A percentile compares a stretch with the other conserved stretches of the same genome.
Conservation (phyloP, 1,140 invertebrate genomes). For the Drosophila aff. region DNA sequence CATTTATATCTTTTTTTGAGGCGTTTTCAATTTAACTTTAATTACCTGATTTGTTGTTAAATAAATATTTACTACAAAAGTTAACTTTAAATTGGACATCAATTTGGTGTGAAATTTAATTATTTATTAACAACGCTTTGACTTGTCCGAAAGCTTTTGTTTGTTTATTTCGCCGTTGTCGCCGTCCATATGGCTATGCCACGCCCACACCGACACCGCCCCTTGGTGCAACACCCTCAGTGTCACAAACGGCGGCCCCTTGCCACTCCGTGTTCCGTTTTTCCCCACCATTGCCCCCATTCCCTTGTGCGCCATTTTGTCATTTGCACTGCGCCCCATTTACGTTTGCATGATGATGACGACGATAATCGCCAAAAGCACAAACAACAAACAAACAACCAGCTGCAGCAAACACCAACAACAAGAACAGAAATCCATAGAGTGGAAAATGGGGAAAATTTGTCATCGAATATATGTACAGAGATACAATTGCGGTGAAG, state of each 20-base stretch:
- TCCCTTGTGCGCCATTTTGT: conserved; percentile 33
- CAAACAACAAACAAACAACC: conserved; percentile 23
- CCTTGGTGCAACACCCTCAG: conserved; percentile 7
- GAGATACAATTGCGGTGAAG: not conserved
- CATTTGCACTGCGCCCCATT: conserved; percentile 23
- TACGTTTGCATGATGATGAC: conserved; percentile 28
- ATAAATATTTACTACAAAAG: not conserved
- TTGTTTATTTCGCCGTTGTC: conserved; percentile 12
- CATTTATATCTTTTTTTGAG: not conserved
- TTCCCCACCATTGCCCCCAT: conserved; percentile 3
- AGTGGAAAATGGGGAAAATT: conserved; percentile 25
- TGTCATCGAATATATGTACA: conserved; percentile 19
- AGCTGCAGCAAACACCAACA: not conserved
- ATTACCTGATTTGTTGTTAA: not conserved
- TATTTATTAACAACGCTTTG: not conserved
- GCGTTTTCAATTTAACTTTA: no score
- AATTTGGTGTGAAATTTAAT: conserved; percentile 1
- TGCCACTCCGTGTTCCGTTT: not conserved
- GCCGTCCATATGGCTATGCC: conserved; percentile 25
- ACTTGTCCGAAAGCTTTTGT: not conserved
- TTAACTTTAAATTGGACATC: not conserved
- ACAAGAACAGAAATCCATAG: conserved; percentile 9
- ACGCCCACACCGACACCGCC: conserved; percentile 19
- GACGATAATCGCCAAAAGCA: conserved; percentile 21
- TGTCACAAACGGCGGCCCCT: not conserved